These are phyloP conservation scores for Campylomormyrus tamandua DNA, from an alignment of 2,113 vertebrate genomes.

Conservation along the genomic window DNA sequence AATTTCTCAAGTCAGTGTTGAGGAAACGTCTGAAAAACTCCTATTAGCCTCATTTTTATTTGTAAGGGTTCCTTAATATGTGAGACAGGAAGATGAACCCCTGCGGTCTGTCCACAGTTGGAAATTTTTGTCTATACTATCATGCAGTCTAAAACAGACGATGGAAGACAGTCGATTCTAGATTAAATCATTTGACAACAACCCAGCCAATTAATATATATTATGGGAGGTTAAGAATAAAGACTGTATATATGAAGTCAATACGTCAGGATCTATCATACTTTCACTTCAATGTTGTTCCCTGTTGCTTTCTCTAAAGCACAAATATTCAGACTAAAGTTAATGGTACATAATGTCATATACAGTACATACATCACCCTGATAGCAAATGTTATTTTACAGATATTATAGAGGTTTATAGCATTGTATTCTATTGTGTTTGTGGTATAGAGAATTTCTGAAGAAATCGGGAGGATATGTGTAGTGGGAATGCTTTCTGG, in stretches of 20 bases:
- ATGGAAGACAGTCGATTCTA: not conserved
- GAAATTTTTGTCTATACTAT: not conserved
- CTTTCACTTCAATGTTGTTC: not conserved
- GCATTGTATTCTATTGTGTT: not conserved
- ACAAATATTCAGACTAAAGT: not conserved
- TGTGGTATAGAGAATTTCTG: not conserved
- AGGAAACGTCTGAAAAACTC: not conserved
- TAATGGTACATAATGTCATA: not conserved
- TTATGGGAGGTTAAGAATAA: not conserved
- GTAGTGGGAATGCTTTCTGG: not conserved
- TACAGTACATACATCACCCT: not conserved
- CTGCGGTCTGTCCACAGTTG: not conserved
- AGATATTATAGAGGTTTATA: not conserved
- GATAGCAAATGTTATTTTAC: not conserved
- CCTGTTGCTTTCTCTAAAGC: not conserved
- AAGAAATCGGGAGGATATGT: not conserved
- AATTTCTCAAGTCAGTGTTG: not conserved
- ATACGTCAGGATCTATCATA: not conserved
- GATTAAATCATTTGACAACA: not conserved
- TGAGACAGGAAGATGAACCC: not conserved
- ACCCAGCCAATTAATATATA: not conserved
- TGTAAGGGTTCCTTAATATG: not conserved
- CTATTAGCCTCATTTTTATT: not conserved
- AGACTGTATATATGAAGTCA: not conserved
- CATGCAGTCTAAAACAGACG: not conserved